Conservation (phyloP, 2,888 invertebrate species). For the Calephelis perditalis region DNA sequence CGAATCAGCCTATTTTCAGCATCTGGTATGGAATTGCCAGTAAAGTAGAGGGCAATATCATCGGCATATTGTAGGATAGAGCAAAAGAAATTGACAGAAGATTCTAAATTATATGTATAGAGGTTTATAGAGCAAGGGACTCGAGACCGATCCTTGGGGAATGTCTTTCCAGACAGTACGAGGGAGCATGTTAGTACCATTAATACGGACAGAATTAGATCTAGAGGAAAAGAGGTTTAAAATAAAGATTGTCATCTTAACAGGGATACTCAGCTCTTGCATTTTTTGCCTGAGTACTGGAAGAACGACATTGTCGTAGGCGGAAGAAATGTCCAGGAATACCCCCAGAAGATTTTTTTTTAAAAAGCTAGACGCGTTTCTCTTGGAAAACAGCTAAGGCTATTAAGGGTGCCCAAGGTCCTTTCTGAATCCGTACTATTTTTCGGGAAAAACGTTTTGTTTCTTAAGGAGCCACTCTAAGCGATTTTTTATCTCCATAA, state of each 20-base stretch:
- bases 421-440: background rate
- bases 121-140: slow-evolving; percentile 5
- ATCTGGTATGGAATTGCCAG: background rate
- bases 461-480: background rate
- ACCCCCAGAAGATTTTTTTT: no score
- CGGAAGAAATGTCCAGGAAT: no score
- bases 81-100: background rate
- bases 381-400: background rate
- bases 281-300: no score
- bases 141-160: slow-evolving; percentile 12
- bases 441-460: background rate
- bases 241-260: no score
- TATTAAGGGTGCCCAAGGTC: background rate
- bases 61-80: background rate
- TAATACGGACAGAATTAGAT: background rate
- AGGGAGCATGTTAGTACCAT: background rate
- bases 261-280: no score
- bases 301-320: no score
- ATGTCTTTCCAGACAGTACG: background rate
- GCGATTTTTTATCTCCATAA: background rate
- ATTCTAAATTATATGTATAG: background rate
- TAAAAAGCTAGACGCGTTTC: background rate
- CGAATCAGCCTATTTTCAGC: background rate
- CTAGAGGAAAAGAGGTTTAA: background rate
- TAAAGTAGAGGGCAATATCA: background rate